Conservation (phyloP, 2,113 vertebrate species). For the Pampusana beccarii region DNA sequence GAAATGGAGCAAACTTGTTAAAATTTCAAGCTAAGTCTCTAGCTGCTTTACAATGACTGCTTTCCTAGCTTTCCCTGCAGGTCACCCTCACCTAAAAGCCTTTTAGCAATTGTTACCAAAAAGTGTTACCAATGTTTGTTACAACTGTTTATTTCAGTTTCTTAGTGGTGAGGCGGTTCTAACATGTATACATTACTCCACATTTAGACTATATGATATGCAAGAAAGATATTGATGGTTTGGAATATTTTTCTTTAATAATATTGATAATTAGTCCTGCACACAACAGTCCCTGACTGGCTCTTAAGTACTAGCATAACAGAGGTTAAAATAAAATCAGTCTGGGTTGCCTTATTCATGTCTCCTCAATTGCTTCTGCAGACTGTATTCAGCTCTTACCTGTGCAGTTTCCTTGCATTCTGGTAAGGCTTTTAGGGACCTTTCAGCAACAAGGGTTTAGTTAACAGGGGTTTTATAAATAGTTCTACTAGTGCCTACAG, state of each 20-base stretch:
- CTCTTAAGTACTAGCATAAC: neutral
- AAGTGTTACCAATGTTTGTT: neutral
- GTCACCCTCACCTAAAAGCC: neutral
- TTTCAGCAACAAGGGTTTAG: neutral
- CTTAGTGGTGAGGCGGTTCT: neutral
- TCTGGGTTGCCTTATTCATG: neutral
- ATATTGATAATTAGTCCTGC: neutral
- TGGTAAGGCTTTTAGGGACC: neutral
- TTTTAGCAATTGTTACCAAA: neutral
- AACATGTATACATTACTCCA: fast-evolving
- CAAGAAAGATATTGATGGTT: neutral
- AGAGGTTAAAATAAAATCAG: neutral
- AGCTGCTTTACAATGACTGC: neutral
- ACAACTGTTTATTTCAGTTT: neutral
- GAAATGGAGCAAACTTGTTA: neutral
- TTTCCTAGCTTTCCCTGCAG: neutral
- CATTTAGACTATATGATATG: neutral
- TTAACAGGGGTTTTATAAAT: neutral
- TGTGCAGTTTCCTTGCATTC: neutral
- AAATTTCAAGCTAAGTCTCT: neutral
- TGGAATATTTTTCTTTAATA: neutral
- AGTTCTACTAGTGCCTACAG: neutral
- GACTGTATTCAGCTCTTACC: neutral
- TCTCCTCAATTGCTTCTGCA: neutral
- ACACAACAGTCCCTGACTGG: neutral